A percentile compares a stretch with the other conserved stretches of the same genome.
These are phyloP conservation scores for Phalacrocorax carbo DNA, from an alignment of 2,113 vertebrate species.

Conservation along the genomic window DNA sequence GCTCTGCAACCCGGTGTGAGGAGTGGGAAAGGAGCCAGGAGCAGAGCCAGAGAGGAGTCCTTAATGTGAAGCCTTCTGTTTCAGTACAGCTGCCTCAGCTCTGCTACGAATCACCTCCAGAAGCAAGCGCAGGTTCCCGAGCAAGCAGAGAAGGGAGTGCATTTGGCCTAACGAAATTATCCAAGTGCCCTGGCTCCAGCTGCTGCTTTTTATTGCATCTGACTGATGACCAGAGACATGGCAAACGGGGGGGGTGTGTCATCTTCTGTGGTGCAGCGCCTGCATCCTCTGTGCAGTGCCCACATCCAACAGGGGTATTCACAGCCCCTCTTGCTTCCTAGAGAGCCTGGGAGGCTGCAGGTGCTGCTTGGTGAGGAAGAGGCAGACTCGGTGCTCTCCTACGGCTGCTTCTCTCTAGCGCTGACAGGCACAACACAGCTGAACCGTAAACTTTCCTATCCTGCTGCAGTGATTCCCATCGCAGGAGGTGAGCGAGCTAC, in stretches of 20 bases:
- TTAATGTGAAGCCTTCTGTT: not conserved
- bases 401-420: not conserved
- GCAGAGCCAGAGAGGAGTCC: not conserved
- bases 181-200: not conserved
- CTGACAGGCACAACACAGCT: not conserved
- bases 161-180: not conserved
- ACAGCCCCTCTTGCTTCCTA: not conserved
- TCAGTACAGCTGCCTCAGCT: not conserved
- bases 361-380: not conserved
- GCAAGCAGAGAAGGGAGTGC: not conserved
- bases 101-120: not conserved
- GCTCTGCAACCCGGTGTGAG: slow-evolving; percentile 1
- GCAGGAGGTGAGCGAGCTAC: not conserved
- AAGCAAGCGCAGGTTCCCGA: not conserved
- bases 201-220: not conserved
- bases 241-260: not conserved
- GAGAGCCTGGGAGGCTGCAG: not conserved
- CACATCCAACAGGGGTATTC: fast-evolving
- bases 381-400: not conserved
- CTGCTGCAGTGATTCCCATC: fast-evolving
- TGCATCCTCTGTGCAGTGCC: fast-evolving
- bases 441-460: not conserved
- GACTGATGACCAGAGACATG: not conserved
- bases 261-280: not conserved
- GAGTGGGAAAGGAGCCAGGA: slow-evolving; percentile 13